These are phyloP conservation scores for Drosophila biarmipes DNA, from an alignment of 1,140 invertebrate species.

Conservation along the genomic window DNA sequence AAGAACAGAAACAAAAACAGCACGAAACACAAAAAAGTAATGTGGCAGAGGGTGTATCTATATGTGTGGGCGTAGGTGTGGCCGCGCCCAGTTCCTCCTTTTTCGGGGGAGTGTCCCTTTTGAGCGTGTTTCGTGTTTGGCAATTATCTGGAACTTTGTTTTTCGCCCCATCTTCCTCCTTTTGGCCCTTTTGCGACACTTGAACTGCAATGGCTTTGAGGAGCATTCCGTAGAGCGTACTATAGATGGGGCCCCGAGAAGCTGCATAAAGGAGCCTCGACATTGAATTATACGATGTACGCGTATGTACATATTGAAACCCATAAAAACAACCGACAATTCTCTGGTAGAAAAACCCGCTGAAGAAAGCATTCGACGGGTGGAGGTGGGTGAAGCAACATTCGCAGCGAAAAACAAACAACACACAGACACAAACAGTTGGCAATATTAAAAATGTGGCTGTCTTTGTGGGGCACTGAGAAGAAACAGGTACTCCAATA, in stretches of 20 bases:
- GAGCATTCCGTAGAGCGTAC: background rate
- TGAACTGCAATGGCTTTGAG: constrained; percentile 43
- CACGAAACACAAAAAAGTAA: background rate
- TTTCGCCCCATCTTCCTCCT: background rate
- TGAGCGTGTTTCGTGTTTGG: constrained; percentile 49
- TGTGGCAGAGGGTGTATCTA: background rate
- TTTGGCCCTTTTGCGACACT: constrained; percentile 43
- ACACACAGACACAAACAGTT: constrained; percentile 26
- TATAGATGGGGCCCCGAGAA: background rate
- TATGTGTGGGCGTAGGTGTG: constrained; percentile 45
- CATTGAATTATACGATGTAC: constrained; percentile 47
- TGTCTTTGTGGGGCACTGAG: constrained; percentile 5
- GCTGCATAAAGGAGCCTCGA: constrained; percentile 31
- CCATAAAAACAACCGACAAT: constrained; percentile 47
- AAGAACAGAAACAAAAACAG: constrained; percentile 18
- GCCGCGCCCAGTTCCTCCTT: constrained; percentile 38
- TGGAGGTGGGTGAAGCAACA: constrained; percentile 1
- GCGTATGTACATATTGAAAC: constrained; percentile 26
- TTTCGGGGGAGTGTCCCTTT: constrained; percentile 26
- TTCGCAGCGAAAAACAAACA: constrained; percentile 34
- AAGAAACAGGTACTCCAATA: constrained; percentile 2
- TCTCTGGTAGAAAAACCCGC: constrained; percentile 5
- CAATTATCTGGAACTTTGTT: constrained; percentile 51
- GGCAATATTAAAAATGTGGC: constrained; percentile 41
- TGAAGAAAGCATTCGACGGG: constrained; percentile 1